Conservation (phyloP, 2,113 vertebrate genomes). For the Peromyscus polionotus region DNA sequence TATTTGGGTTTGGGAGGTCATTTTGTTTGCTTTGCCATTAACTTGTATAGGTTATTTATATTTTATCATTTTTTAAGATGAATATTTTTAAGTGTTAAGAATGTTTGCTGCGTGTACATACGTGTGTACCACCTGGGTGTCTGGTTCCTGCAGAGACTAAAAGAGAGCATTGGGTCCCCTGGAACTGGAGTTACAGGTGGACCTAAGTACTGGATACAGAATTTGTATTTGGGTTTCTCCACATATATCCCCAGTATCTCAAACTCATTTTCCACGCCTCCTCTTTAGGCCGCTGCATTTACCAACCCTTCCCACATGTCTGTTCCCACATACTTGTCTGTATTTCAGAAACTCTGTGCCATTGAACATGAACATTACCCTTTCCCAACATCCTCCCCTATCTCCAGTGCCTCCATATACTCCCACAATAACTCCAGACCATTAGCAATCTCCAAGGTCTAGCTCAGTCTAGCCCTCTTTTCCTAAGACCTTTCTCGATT, state of each 20-base stretch:
- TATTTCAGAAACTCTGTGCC: constrained; percentile 18
- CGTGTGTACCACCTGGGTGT: neutral
- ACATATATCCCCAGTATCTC: neutral
- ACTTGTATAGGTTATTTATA: neutral
- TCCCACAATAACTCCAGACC: neutral
- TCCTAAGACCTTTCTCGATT: neutral
- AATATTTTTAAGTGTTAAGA: neutral
- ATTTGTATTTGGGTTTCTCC: neutral
- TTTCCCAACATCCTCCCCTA: neutral
- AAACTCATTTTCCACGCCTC: neutral
- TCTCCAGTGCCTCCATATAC: neutral
- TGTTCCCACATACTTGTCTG: neutral
- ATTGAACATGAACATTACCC: neutral
- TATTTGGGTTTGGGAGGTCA: neutral
- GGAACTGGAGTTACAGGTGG: neutral
- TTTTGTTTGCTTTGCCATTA: neutral
- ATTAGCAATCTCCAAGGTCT: neutral
- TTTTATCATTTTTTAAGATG: neutral
- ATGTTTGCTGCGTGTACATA: neutral
- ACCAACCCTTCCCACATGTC: neutral
- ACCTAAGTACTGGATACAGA: neutral
- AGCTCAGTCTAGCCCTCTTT: neutral
- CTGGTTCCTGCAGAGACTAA: no score
- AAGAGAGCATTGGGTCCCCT: neutral
- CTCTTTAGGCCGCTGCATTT: neutral